Evolutionary conservation across 2,888 invertebrate species (phyloP), one percentile per base, ranked within the genome.

Genomic region (Volucella inflata): DNA sequence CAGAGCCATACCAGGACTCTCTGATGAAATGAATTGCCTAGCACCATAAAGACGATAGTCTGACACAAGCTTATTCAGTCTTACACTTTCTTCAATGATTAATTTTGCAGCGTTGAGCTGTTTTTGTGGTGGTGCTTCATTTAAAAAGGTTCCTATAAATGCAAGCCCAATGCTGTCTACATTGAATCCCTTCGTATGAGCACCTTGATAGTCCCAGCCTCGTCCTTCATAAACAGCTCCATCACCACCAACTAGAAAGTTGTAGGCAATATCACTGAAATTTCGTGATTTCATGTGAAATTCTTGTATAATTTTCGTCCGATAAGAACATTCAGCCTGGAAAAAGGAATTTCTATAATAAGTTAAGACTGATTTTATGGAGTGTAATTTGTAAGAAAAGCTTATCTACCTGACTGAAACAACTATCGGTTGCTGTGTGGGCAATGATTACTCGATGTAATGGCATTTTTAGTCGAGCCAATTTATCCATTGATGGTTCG

Each of bases 241-340:
- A 89, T 96, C 96, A 8, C 96, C 96, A 0, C 96, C 97, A 0
- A 97, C 93, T 10, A 97, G 90, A 88, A 96, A 97, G 90, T 96
- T 97, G 91, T 96, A 97, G 0, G 93, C 95, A 38, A 96, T 95
- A 89, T 96, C 96, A 62, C 91, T 92, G 94, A 95, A 96, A 0
- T 92, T 88, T n/a, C 89, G 89, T 21, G 93, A 93, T 79, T 95
- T 95, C 77, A 96, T 95, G 90, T 97, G 96, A 88, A 93, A 95
- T 55, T 91, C 93, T 90, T 96, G 96, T 38, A 91, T 89, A 2
- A 87, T 81, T 1, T 88, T 88, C 0, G 89, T 94, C 8, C 93
- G 93, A n/a, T 93, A 92, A 3, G 93, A 92, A 87, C 95, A 95
- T 53, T 93, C 91, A 8, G 93, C 93, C 94, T 94, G 92, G 59